These are phyloP conservation scores for Eueides isabella DNA, from an alignment of 1,140 invertebrate genomes.

Conservation along the genomic window DNA sequence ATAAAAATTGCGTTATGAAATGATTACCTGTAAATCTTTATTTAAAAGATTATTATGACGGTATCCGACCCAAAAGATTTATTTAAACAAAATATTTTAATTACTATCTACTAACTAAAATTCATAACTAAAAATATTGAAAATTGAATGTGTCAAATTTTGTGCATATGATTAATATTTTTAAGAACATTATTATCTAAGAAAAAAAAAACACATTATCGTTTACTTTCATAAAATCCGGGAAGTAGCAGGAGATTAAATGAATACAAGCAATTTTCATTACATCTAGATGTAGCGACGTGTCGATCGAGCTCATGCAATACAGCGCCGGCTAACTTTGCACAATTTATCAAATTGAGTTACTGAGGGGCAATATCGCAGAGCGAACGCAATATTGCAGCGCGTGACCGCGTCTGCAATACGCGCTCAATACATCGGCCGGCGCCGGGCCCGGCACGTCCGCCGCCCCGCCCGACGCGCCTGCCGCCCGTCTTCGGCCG, in stretches of 20 bases:
- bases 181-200: background rate
- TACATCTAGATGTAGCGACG: conserved; percentile 51
- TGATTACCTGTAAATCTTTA: too few relatives aligned
- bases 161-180: too few relatives aligned
- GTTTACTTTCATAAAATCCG: background rate
- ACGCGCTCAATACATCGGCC: conserved; percentile 82
- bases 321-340: conserved; percentile 72
- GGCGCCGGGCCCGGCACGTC: conserved; percentile 79
- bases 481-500: conserved; percentile 50
- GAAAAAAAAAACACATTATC: background rate
- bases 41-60: too few relatives aligned
- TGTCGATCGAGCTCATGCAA: conserved; percentile 65
- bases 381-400: conserved; percentile 81
- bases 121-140: too few relatives aligned
- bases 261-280: conserved; percentile 52
- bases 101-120: too few relatives aligned
- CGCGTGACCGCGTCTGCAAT: conserved; percentile 81
- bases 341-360: conserved; percentile 82
- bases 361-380: conserved; percentile 80
- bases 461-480: conserved; percentile 64
- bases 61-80: too few relatives aligned
- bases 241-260: background rate
- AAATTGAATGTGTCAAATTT: too few relatives aligned
- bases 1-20: too few relatives aligned
- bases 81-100: too few relatives aligned